Evolutionary conservation across 2,113 vertebrate species (phyloP).

Genomic region (Corythaixoides concolor): DNA sequence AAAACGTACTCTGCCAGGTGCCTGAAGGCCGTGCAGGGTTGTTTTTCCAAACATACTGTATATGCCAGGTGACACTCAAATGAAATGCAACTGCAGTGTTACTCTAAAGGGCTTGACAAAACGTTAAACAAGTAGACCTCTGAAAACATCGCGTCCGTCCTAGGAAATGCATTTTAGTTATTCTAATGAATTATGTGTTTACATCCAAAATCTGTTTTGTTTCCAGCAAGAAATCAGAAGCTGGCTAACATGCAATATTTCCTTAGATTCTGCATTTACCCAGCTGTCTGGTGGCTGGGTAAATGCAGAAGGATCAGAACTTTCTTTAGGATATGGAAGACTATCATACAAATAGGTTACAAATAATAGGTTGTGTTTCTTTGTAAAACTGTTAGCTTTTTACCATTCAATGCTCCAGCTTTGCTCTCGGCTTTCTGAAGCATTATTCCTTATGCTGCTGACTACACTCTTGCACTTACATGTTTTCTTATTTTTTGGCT

Average conservation of each 20-base stretch:
- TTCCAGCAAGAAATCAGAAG: not conserved
- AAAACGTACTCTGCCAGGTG: not conserved
- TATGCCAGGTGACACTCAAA: not conserved
- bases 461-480: constrained; percentile 46
- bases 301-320: not conserved
- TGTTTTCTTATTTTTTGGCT: constrained; percentile 54
- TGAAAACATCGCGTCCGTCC: not conserved
- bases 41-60: not conserved
- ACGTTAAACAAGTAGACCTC: not conserved
- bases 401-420: not conserved
- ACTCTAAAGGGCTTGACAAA: not conserved
- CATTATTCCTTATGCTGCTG: not conserved
- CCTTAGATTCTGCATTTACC: not conserved
- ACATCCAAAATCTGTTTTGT: not conserved
- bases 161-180: not conserved
- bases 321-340: not conserved
- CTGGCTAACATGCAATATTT: not conserved
- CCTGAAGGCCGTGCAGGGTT: not conserved
- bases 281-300: not conserved
- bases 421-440: not conserved
- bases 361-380: not conserved
- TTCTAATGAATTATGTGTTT: not conserved
- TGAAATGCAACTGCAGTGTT: not conserved
- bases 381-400: not conserved
- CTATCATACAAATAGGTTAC: not conserved